Evolutionary conservation across 2,888 invertebrate species (phyloP), one percentile per base, ranked within the genome.

Genomic region (Clistopyga incitator): DNA sequence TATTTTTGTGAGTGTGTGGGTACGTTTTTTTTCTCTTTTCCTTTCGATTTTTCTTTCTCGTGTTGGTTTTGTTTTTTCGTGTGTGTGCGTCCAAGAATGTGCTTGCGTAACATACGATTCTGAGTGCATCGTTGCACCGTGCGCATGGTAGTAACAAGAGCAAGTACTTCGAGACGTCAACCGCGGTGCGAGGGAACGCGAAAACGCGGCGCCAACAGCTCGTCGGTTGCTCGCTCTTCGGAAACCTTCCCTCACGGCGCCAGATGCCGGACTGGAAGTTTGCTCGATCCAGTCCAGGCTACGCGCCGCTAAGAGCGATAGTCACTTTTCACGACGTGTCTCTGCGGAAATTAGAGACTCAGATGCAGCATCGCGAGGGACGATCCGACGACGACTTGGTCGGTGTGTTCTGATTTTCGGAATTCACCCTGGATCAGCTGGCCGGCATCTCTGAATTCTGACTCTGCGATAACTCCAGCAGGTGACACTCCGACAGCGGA

Each of bases 401-500:
- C 54, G 88, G 80, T 71, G 88, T 87, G 75, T 82, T 86, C 65
- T 85, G 84, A 79, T 85, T 86, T 81, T 82, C 90, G 84, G 89
- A 82, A 86, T 90, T 92, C 86, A 90, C 87, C 88, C 87, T 90
- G 89, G 91, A 92, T 92, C 92, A 92, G 91, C 92, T 92, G 87
- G 89, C 90, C 85, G 92, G 89, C 87, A 91, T 88, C 83, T 92
- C 91, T 68, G 91, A 90, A 85, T 89, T 91, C 85, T 92, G 92
- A 85, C 89, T 92, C 92, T 95, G 94, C 90, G 94, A 94, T 93
- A 95, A 94, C 88, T 94, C 94, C 92, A 96, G 94, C 92, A 97
- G 94, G 94, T 96, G 96, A 86, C 92, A 91, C 90, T 96, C 97
- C 88, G 97, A 96, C 87, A 97, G 95, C 75, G 97, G 96, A 88